Percentiles rank a stretch among this genome's conserved stretches.
These are phyloP conservation scores for Odocoileus virginianus DNA, from an alignment of 2,113 vertebrate species.

Conservation along the genomic window DNA sequence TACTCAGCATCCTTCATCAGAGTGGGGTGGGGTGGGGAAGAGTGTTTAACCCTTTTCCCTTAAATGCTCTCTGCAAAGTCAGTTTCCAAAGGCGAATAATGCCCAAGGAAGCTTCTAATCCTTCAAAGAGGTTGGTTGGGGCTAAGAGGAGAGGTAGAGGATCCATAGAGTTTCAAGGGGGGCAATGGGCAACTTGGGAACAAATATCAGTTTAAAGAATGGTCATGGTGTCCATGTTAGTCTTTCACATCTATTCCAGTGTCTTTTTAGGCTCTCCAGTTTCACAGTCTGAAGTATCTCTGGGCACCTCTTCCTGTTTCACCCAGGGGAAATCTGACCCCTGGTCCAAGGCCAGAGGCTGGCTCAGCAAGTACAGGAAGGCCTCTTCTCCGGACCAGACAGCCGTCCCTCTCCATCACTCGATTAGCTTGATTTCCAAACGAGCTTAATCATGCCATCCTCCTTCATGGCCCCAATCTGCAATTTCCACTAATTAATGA, in stretches of 20 bases:
- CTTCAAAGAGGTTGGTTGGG: not conserved
- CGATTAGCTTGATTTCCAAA: slow-evolving; percentile 56
- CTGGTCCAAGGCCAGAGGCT: not conserved
- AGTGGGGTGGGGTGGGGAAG: not conserved
- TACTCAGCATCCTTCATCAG: slow-evolving; percentile 39
- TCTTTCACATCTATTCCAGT: not conserved
- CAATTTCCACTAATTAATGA: slow-evolving; percentile 66
- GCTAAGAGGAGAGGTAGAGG: not conserved
- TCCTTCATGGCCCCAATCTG: slow-evolving; percentile 51
- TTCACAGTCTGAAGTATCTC: not conserved
- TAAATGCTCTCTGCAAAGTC: not conserved
- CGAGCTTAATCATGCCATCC: slow-evolving; percentile 38
- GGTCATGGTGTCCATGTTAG: not conserved
- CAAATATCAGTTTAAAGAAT: not conserved
- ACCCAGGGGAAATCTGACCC: not conserved
- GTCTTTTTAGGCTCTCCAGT: not conserved
- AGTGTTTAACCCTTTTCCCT: not conserved
- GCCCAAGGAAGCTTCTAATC: not conserved
- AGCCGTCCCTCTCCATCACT: slow-evolving; percentile 20
- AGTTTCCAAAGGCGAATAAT: not conserved
- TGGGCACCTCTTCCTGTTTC: not conserved
- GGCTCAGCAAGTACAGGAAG: not conserved
- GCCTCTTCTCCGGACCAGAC: not conserved
- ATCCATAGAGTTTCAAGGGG: not conserved
- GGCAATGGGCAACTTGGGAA: not conserved